phyloP scores from a whole-genome alignment of 30 jellyfish, hydroid and myxozoan species.

The Pseudorhiza aurosa region DNA sequence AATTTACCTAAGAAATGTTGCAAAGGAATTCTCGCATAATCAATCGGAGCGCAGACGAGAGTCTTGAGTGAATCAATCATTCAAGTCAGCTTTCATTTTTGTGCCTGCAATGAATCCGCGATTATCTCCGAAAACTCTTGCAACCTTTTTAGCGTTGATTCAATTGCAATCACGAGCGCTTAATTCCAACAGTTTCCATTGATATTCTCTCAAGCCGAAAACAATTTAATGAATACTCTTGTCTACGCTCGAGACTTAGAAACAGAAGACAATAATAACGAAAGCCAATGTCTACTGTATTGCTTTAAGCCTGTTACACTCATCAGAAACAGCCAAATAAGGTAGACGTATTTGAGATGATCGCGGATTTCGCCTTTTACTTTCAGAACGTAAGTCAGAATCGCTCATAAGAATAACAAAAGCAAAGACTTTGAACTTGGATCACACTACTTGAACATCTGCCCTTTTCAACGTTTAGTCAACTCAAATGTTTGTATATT shows the following conservation, averaged over 20 bases:
- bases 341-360: slow-evolving; percentile 41
- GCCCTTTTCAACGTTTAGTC: slow-evolving; percentile 50
- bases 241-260: slow-evolving; percentile 48
- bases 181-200: slow-evolving; percentile 34
- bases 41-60: slow-evolving; percentile 54
- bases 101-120: slow-evolving; percentile 55
- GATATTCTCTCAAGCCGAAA: slow-evolving; percentile 76
- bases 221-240: slow-evolving; percentile 66
- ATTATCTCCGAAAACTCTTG: slow-evolving; percentile 38
- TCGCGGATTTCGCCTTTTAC: slow-evolving; percentile 52
- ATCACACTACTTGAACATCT: slow-evolving; percentile 48
- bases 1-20: slow-evolving; percentile 32
- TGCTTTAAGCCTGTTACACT: slow-evolving; percentile 31
- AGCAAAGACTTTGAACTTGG: slow-evolving; percentile 9
- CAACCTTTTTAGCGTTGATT: slow-evolving; percentile 63
- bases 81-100: slow-evolving; percentile 9
- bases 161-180: slow-evolving; percentile 52
- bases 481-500: slow-evolving; percentile 51
- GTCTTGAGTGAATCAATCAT: slow-evolving; percentile 40
- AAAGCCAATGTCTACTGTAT: slow-evolving; percentile 43
- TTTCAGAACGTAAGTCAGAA: slow-evolving; percentile 46
- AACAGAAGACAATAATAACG: slow-evolving; percentile 23
- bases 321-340: slow-evolving; percentile 38
- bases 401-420: slow-evolving; percentile 27
- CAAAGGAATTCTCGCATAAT: slow-evolving; percentile 21